These are phyloP conservation scores for Drosophila repletoides DNA, from an alignment of 1,140 invertebrate genomes.

Conservation along the genomic window DNA sequence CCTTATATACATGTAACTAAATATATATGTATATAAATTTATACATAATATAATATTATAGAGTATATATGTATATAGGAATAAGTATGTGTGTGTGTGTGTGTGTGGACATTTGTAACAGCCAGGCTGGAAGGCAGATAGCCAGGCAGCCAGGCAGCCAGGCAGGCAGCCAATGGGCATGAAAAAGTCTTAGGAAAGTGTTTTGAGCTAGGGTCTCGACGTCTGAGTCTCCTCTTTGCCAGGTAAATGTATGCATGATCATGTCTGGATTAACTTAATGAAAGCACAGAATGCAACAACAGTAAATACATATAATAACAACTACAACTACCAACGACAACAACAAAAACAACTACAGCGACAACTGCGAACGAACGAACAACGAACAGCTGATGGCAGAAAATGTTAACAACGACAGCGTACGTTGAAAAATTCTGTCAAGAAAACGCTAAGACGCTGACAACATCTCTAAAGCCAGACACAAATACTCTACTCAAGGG, in stretches of 20 bases:
- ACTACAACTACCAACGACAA: slow-evolving; percentile 6
- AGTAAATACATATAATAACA: too few species aligned
- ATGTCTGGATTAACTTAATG: slow-evolving; percentile 81
- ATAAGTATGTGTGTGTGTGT: background rate
- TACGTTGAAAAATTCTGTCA: slow-evolving; percentile 46
- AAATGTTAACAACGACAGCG: slow-evolving; percentile 39
- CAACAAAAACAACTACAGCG: slow-evolving; percentile 1
- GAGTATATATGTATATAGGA: too few species aligned
- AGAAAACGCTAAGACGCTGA: slow-evolving; percentile 48
- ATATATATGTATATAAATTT: too few species aligned
- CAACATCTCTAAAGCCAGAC: slow-evolving; percentile 27
- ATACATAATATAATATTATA: too few species aligned
- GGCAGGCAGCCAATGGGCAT: slow-evolving; percentile 27
- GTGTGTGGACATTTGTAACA: background rate
- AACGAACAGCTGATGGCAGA: slow-evolving; percentile 52
- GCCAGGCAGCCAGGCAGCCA: background rate
- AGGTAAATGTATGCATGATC: slow-evolving; percentile 74
- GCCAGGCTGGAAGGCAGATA: background rate
- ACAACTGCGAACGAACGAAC: background rate
- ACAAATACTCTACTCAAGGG: too few species aligned
- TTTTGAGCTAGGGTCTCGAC: slow-evolving; percentile 25
- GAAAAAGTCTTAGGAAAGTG: slow-evolving; percentile 43
- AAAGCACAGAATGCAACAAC: slow-evolving; percentile 52
- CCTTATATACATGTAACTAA: background rate
- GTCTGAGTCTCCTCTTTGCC: slow-evolving; percentile 18